Conservation (phyloP, 1,140 invertebrate species). For the Teleogryllus occipitalis region DNA sequence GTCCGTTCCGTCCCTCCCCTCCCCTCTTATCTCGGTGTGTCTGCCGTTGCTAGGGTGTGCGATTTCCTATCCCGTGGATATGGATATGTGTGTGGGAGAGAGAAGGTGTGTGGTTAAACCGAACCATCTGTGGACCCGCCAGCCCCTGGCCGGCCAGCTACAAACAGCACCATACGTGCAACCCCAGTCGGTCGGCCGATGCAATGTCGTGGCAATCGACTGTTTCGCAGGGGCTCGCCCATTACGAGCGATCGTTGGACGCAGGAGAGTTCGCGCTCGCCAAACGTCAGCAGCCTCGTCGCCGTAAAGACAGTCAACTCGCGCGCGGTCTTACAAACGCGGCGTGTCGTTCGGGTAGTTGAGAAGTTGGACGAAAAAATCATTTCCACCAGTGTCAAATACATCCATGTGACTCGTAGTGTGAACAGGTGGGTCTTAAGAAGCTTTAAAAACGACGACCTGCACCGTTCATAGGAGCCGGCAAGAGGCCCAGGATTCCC, state of each 20-base stretch:
- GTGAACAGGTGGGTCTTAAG: too few species aligned
- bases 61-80: conserved; percentile 3
- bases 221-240: neutral
- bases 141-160: neutral
- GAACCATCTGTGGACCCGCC: neutral
- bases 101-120: conserved; percentile 1
- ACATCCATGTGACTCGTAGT: too few species aligned
- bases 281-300: neutral
- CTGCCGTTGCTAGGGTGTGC: neutral
- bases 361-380: too few species aligned
- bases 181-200: conserved; percentile 2
- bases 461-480: too few species aligned
- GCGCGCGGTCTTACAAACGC: too few species aligned
- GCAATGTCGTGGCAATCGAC: conserved; percentile 3
- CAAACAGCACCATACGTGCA: neutral
- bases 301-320: too few species aligned
- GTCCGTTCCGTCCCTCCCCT: neutral
- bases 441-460: too few species aligned
- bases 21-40: neutral
- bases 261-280: neutral
- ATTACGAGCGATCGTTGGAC: neutral
- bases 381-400: too few species aligned
- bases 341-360: too few species aligned
- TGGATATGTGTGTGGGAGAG: neutral
- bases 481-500: too few species aligned